Base-by-base conservation (phyloP, 2,888 invertebrate genomes). In the Hydrotaea diabolus region DNA sequence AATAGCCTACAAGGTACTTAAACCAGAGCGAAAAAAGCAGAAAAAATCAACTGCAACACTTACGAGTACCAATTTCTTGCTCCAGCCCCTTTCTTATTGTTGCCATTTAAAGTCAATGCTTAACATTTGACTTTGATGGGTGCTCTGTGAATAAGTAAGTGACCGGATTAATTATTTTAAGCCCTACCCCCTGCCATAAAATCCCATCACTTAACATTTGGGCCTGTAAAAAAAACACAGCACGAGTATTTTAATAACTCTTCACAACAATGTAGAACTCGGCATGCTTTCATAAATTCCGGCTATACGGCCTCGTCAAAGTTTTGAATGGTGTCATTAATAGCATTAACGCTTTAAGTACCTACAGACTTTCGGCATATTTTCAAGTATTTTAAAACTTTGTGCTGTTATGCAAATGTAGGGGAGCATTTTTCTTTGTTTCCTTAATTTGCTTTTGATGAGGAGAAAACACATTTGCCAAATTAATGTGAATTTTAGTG, bases 111-210 rank as follows among this genome's bases (percentile, higher is more conserved):
- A 23, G 69, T 23, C 69, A 43, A 46, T 46, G 46, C 13, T 69
- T 69, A 69, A 46, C 46, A 21, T 69, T 69, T 46, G 46, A 23
- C 46, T 23, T 69, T 69, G 13, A 43, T 55, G 49, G 49, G 49
- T n/a, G n/a, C n/a, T n/a, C n/a, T n/a, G n/a, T n/a, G n/a, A n/a
- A n/a, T n/a, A n/a, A n/a, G n/a, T 31, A 43, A 49, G 49, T 49
- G 49, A n/a, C 8, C 15, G n/a, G 49, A 49, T n/a, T 49, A n/a
- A 4, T 8, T 8, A 15, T n/a, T 49, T 49, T 2, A 49, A 49
- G n/a, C n/a, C n/a, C n/a, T n/a, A n/a, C n/a, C n/a, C n/a, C n/a
- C n/a, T n/a, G 49, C 2, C 49, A 49, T 49, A 49, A 49, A 49
- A 49, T 7, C n/a, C 15, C n/a, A 15, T 13, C 31, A 31, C 49